phyloP scores from a whole-genome alignment of 2,888 invertebrate genomes.

The Callimorpha dominula region DNA sequence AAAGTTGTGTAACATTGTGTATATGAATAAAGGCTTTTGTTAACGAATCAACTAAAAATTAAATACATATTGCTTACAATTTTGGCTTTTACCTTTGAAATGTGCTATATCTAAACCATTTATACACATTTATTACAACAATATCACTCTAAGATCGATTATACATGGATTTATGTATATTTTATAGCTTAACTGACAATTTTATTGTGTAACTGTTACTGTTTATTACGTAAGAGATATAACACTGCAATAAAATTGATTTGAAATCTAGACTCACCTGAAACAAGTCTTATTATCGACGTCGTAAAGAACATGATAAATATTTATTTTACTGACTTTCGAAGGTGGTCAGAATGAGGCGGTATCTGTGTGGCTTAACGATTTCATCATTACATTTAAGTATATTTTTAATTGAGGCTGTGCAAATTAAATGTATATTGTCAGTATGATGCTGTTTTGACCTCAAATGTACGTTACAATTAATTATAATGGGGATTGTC shows the following conservation, averaged over 20 bases:
- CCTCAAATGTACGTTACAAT: not conserved
- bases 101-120: not conserved
- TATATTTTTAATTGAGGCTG: not conserved
- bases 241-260: not conserved
- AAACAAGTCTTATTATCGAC: not conserved
- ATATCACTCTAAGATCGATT: not conserved
- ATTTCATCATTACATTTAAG: not conserved
- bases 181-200: not conserved
- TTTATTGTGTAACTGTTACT: not conserved
- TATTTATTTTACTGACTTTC: not conserved
- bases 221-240: not conserved
- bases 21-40: not conserved
- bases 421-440: not conserved
- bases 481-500: not conserved
- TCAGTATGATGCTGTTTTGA: not conserved
- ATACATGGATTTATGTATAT: not conserved
- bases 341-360: not conserved
- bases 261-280: not conserved
- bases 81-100: not conserved
- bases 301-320: not conserved
- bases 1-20: not conserved
- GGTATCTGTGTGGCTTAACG: not conserved
- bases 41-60: not conserved
- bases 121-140: not conserved
- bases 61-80: not conserved